Base-by-base conservation (phyloP, 2,888 invertebrate species). In the Gordius sp. region DNA sequence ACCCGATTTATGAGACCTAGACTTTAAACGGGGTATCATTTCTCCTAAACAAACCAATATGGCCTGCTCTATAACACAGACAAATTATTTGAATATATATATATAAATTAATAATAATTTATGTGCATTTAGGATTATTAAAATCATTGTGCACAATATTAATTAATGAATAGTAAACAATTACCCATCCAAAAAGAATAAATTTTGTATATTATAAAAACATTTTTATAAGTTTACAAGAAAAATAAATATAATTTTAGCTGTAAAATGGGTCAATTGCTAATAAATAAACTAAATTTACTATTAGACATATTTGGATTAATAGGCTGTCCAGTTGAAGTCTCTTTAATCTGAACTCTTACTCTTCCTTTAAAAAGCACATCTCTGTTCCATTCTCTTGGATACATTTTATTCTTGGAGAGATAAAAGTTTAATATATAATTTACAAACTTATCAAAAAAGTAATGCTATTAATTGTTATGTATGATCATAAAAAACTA, bases 311-410 rank as follows among this genome's bases (percentile, higher is more conserved):
- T 80, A 41, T 79, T 76, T 0, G 77, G 68, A 66, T 79, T 78
- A 27, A 78, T 71, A 1, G 79, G 77, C 23, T 77, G 72, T 0
- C 84, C 86, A 69, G 84, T 81, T 67, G 39, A 13, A 33, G 39
- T 33, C 8, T 33, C 39, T 33, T 79, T 83, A 60, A 97, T 70
- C 66, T 93, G 89, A 0, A 97, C 80, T 58, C 91, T 75, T 61
- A 97, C 80, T 59, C 93, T 76, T 1, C 93, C 93, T 62, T 83
- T 75, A 64, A 76, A 78, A 53, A 79, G 71, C 60, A 79, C 73
- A 71, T 93, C 93, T 71, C 84, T 82, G 68, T 87, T 89, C 59
- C 77, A 75, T 68, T 93, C 93, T 47, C 86, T 74, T 2, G 83
- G 77, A 68, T 91, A 87, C 33, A 83, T 73, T 71, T 91, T 93